Conservation (phyloP, 1,140 invertebrate species). For the Frieseomelitta varia region DNA sequence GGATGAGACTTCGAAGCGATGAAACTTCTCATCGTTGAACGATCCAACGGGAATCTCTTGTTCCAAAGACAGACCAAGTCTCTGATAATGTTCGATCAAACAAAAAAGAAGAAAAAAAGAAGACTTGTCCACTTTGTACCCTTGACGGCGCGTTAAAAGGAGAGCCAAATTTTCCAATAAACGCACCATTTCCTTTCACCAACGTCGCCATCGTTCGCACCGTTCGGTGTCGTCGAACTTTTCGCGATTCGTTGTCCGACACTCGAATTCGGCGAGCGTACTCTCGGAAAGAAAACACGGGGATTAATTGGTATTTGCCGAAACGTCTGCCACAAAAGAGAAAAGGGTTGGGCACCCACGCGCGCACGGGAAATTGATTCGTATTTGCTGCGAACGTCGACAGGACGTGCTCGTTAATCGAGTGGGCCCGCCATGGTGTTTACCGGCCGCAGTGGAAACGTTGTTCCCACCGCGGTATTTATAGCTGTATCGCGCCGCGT, state of each 20-base stretch:
- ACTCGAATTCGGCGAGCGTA: not conserved
- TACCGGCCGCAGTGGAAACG: slow-evolving; percentile 15
- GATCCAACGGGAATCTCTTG: too few relatives aligned
- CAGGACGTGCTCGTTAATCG: slow-evolving; percentile 40
- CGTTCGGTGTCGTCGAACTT: not conserved
- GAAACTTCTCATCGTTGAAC: too few relatives aligned
- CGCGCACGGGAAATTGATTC: slow-evolving; percentile 33
- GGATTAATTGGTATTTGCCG: slow-evolving; percentile 36
- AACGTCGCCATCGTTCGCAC: not conserved
- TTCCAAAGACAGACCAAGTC: too few relatives aligned
- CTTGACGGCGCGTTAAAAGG: not conserved
- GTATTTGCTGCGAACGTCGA: slow-evolving; percentile 12
- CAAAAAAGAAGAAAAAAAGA: not conserved
- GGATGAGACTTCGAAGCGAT: too few relatives aligned
- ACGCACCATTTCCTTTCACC: not conserved
- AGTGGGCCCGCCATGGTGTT: slow-evolving; percentile 17
- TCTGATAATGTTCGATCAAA: not conserved
- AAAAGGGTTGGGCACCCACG: not conserved
- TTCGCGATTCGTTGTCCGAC: not conserved
- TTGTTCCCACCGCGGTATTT: not conserved
- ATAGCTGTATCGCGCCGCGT: not conserved
- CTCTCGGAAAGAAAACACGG: slow-evolving; percentile 16
- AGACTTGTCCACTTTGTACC: not conserved
- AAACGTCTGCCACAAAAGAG: not conserved
- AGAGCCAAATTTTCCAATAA: not conserved